Evolutionary conservation across 2,888 invertebrate genomes (phyloP).

Genomic region (Drosophila acutilabella): DNA sequence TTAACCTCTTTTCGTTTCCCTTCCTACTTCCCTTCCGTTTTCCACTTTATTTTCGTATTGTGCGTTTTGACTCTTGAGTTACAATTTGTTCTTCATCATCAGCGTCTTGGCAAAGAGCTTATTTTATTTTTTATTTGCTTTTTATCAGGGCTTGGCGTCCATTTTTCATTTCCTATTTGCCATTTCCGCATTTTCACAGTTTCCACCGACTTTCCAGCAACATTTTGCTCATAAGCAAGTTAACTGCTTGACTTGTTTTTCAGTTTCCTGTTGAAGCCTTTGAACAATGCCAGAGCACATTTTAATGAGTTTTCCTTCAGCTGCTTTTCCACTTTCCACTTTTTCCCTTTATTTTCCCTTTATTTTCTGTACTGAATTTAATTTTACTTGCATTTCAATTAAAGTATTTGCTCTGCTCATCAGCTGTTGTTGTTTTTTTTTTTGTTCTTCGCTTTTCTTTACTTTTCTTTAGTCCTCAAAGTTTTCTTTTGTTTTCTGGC

Average conservation of each 20-base stretch:
- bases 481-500: background rate
- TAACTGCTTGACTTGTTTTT: constrained; percentile 12
- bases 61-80: constrained; percentile 9
- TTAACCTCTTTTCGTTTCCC: background rate
- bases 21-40: background rate
- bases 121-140: constrained; percentile 32
- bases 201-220: background rate
- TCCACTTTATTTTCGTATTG: background rate
- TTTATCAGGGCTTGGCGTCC: constrained; percentile 19
- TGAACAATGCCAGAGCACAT: constrained; percentile 33
- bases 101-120: constrained; percentile 29
- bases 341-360: background rate
- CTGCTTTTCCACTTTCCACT: background rate
- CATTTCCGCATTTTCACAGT: constrained; percentile 24
- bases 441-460: background rate
- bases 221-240: constrained; percentile 8
- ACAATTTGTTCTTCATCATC: constrained; percentile 7
- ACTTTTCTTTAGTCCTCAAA: background rate
- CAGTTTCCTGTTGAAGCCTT: constrained; percentile 6
- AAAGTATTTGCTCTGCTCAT: constrained; percentile 20
- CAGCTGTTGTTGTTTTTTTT: background rate
- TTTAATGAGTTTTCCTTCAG: constrained; percentile 53
- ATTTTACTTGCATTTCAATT: constrained; percentile 46
- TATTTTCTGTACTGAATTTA: constrained; percentile 25
- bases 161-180: constrained; percentile 32